Percentiles rank a stretch among this genome's conserved stretches.
Evolutionary conservation across 2,113 vertebrate genomes (phyloP).

Genomic region (Otocyon megalotis): DNA sequence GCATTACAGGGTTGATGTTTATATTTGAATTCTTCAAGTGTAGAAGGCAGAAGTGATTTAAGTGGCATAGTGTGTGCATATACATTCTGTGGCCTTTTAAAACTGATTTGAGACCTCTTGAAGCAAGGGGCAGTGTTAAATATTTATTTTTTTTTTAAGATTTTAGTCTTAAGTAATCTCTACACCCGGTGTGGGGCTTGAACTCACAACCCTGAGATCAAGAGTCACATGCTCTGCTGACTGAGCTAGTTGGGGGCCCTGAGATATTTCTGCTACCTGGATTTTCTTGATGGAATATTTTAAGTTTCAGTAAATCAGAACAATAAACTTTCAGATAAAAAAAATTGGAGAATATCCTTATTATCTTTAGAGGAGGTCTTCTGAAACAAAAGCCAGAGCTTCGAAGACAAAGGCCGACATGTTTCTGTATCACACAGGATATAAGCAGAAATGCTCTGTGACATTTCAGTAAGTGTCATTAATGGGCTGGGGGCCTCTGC

Average conservation of each 20-base stretch:
- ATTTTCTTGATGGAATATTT: constrained; percentile 78
- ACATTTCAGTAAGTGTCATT: neutral
- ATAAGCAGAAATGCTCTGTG: neutral
- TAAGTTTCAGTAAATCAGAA: constrained; percentile 73
- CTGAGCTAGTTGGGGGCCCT: neutral
- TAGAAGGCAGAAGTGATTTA: neutral
- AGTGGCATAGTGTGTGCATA: neutral
- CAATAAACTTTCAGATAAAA: constrained; percentile 83
- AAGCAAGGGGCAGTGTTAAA: constrained; percentile 54
- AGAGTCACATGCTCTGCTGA: neutral
- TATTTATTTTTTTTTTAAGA: neutral
- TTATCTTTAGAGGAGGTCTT: neutral
- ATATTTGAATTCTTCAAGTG: constrained; percentile 17
- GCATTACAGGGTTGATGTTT: constrained; percentile 31
- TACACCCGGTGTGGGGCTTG: neutral
- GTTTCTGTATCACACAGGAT: neutral
- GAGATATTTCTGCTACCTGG: constrained; percentile 54
- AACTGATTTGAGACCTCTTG: constrained; percentile 71
- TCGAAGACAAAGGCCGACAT: neutral
- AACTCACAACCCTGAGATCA: neutral
- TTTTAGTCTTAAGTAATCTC: neutral
- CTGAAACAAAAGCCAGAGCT: neutral
- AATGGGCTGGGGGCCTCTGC: neutral
- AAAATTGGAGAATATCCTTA: neutral
- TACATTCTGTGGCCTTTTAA: constrained; percentile 36